Conservation (phyloP, 2,797 vertebrate genomes). For the Coluber constrictor region DNA sequence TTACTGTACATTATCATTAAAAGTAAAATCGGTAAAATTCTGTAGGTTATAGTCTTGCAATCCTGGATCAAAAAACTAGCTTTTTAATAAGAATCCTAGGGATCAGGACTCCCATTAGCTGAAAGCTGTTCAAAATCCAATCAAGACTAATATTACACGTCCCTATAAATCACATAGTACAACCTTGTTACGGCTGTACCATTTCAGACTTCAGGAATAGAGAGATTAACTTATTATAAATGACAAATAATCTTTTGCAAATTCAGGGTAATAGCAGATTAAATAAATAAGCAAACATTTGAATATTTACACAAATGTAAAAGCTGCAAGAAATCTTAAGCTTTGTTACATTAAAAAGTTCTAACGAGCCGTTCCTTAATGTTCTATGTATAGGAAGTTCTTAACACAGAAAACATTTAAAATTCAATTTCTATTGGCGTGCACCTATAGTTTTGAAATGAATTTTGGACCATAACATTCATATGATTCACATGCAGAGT, state of each 20-base stretch:
- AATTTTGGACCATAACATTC: background rate
- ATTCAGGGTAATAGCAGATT: background rate
- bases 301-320: background rate
- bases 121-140: background rate
- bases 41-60: background rate
- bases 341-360: background rate
- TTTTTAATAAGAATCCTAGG: background rate
- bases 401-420: background rate
- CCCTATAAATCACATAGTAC: background rate
- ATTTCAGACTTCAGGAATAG: background rate
- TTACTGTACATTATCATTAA: background rate
- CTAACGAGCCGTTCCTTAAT: background rate
- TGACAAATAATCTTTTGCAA: background rate
- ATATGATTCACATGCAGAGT: background rate
- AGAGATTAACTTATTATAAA: background rate
- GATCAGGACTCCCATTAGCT: background rate
- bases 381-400: background rate
- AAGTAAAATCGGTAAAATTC: background rate
- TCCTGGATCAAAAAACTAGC: background rate
- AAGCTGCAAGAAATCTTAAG: background rate
- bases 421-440: background rate
- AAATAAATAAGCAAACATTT: background rate
- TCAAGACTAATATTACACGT: background rate
- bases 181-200: too few species aligned
- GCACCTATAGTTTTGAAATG: background rate